A percentile compares a stretch with the other conserved stretches of the same genome.
These are phyloP conservation scores for Willowsia nigromaculata DNA, from an alignment of 2,888 invertebrate species.

Conservation along the genomic window DNA sequence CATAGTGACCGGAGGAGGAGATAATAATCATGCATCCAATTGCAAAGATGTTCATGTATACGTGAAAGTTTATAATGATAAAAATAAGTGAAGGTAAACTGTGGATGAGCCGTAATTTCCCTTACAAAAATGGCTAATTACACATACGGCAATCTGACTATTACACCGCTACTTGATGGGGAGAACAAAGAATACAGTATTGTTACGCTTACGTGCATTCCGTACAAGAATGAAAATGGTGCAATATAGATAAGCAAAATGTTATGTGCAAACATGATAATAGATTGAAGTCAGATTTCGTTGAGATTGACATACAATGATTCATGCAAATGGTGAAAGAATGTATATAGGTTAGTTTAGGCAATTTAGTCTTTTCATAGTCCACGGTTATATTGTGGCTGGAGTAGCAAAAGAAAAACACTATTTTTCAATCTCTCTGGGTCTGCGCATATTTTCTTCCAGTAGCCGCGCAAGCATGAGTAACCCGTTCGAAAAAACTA, in stretches of 20 bases:
- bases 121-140: conserved; percentile 7
- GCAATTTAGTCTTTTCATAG: no score
- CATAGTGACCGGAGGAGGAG: not conserved
- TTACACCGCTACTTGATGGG: not conserved
- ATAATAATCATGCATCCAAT: not conserved
- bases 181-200: not conserved
- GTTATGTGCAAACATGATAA: not conserved
- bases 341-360: not conserved
- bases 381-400: not conserved
- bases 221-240: conserved; percentile 31
- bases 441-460: conserved; percentile 9
- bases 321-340: not conserved
- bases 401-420: not conserved
- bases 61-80: not conserved
- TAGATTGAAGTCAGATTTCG: not conserved
- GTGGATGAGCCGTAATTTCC: not conserved
- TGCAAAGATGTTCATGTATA: not conserved
- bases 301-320: not conserved
- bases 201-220: conserved; percentile 12
- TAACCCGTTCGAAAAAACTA: conserved; percentile 16
- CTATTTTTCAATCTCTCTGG: not conserved
- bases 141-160: not conserved
- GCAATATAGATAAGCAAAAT: not conserved
- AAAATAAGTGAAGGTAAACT: not conserved
- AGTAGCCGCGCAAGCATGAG: conserved; percentile 57